phyloP scores from a whole-genome alignment of 2,888 invertebrate species.

The Ramazzottius varieornatus region DNA sequence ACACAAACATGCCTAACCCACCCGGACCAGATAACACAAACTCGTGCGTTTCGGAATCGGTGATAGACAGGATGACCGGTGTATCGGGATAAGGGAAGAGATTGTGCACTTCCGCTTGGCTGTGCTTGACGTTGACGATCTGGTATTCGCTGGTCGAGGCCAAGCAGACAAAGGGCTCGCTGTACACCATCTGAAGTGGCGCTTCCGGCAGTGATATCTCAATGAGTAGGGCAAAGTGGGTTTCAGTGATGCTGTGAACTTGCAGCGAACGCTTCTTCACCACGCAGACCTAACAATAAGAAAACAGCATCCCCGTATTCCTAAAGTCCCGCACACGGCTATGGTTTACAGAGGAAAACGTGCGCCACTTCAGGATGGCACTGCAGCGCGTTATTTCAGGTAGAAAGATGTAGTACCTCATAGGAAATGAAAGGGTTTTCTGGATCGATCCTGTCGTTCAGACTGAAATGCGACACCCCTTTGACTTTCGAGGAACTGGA shows the following conservation, averaged over 20 bases:
- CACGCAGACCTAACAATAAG: neutral
- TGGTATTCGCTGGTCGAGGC: neutral
- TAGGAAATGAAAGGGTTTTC: neutral
- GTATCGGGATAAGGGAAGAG: neutral
- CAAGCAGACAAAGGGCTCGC: neutral
- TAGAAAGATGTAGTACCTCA: no score
- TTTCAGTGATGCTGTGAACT: neutral
- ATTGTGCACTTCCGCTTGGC: neutral
- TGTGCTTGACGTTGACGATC: neutral
- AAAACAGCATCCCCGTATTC: neutral
- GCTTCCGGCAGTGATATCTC: neutral
- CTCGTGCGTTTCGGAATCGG: neutral
- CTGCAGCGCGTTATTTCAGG: no score
- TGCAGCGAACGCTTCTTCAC: neutral
- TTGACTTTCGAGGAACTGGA: neutral
- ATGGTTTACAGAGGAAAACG: no score
- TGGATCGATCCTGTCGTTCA: neutral
- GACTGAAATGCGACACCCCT: neutral
- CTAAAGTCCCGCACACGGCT: neutral
- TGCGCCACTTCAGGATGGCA: no score
- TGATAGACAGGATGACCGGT: neutral
- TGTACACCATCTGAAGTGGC: neutral
- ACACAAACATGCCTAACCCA: conserved; percentile 1
- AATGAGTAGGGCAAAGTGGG: neutral
- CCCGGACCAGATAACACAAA: neutral